A percentile compares a stretch with the other conserved stretches of the same genome.
phyloP scores from a whole-genome alignment of 2,888 invertebrate genomes.

The Lasioglossum leucozonium region DNA sequence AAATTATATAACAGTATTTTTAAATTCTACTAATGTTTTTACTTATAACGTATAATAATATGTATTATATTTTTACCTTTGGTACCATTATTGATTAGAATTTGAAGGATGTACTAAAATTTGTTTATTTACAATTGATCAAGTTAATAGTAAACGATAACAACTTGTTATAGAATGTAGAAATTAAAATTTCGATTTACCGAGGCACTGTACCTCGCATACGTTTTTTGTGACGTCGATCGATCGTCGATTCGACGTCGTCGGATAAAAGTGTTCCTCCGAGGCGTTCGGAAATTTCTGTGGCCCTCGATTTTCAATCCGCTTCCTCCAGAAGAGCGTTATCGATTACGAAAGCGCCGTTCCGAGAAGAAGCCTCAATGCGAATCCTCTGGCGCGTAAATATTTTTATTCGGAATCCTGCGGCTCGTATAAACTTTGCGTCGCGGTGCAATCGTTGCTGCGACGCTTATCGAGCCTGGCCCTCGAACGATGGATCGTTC shows the following conservation, averaged over 20 bases:
- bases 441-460: slow-evolving; percentile 1
- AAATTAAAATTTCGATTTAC: slow-evolving; percentile 7
- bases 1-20: too few relatives aligned
- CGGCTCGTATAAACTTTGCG: slow-evolving; percentile 5
- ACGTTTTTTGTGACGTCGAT: background rate
- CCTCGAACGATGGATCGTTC: slow-evolving; percentile 7
- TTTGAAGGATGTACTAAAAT: background rate
- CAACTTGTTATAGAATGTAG: background rate
- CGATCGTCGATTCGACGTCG: background rate
- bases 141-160: background rate
- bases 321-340: slow-evolving; percentile 20
- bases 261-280: slow-evolving; percentile 11
- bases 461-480: background rate
- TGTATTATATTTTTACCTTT: background rate
- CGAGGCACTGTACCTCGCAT: background rate
- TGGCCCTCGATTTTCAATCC: slow-evolving; percentile 23
- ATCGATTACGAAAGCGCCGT: slow-evolving; percentile 15
- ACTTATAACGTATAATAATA: too few relatives aligned
- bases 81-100: background rate
- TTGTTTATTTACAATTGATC: background rate
- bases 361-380: slow-evolving; percentile 10
- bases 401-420: slow-evolving; percentile 13
- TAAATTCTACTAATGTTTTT: too few relatives aligned
- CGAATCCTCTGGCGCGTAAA: slow-evolving; percentile 14
- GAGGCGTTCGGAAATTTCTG: background rate